Percentiles rank a stretch among this genome's conserved stretches.
Evolutionary conservation across 1,140 invertebrate species (phyloP).

Genomic region (Drosophila setifemur): DNA sequence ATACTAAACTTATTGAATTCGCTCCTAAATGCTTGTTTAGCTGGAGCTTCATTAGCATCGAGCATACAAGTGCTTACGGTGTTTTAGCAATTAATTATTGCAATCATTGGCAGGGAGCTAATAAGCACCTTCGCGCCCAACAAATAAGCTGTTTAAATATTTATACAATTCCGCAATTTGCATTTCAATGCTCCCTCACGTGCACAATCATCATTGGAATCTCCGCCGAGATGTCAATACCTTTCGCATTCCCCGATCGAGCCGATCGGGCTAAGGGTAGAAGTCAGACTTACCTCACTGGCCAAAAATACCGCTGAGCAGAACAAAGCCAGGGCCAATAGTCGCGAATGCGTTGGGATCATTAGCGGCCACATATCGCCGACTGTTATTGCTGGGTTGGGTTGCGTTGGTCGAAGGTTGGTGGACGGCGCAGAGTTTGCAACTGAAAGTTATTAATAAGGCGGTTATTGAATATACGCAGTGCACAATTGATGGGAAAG

Average conservation of each 20-base stretch:
- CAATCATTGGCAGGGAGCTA: constrained; percentile 35
- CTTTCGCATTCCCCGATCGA: constrained; percentile 15
- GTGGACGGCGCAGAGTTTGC: constrained; percentile 2
- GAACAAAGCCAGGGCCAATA: constrained; percentile 58
- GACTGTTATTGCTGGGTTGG: constrained; percentile 18
- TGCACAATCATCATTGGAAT: constrained; percentile 20
- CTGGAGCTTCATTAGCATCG: constrained; percentile 34
- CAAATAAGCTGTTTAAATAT: constrained; percentile 45
- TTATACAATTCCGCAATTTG: constrained; percentile 63
- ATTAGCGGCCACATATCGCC: constrained; percentile 36
- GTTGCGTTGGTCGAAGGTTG: not conserved
- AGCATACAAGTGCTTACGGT: constrained; percentile 10
- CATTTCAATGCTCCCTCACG: constrained; percentile 63
- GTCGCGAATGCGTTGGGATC: constrained; percentile 44
- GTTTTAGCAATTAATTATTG: constrained; percentile 61
- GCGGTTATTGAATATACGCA: constrained; percentile 23
- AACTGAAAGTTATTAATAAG: constrained; percentile 39
- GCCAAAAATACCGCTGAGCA: constrained; percentile 65
- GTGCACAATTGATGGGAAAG: constrained; percentile 58
- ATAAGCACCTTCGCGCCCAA: constrained; percentile 44
- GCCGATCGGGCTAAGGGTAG: constrained; percentile 35
- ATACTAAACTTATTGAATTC: constrained; percentile 8
- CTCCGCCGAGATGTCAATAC: constrained; percentile 13
- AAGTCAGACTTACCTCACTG: constrained; percentile 63
- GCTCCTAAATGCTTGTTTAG: constrained; percentile 5